Base-by-base conservation (phyloP, 2,888 invertebrate genomes). In the Parnassius glacialis region DNA sequence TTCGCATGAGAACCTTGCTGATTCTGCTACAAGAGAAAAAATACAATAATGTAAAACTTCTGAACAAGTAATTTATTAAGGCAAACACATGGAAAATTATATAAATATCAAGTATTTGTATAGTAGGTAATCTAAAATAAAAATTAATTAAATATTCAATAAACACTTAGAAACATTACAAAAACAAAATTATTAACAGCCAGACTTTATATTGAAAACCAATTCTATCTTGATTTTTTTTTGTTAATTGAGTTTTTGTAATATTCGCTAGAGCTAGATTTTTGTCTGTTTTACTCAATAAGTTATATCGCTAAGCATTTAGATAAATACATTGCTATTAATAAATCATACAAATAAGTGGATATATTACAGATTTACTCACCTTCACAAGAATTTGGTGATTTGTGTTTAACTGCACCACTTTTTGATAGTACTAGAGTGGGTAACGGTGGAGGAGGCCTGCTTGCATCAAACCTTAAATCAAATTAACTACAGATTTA, bases 391-490 rank as follows among this genome's bases (percentile, higher is more conserved):
- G 65, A 59, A 44, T 71, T 74, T 34, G 66, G 62, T 16, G 62
- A 25, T 59, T 70, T 12, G 51, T 82, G 71, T 69, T 84, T 85
- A 1, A 69, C n/a, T 5, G 65, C 59, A 48, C 68, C 69, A 68
- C 64, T 77, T 64, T 66, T 70, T 13, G 68, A 41, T 54, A 67
- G 67, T 42, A 66, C 52, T 34, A 64, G 70, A 53, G 64, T 54
- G 9, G 74, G 74, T 34, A 84, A 56, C 16, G 80, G 76, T 1
- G 88, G 88, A 2, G 89, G 89, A 10, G 88, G 89, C 56, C 71
- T 76, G 42, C 75, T 80, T 1, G 83, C 75, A 67, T 87, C 85
- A 72, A 83, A 85, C 57, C 87, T 87, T 59, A 44, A 64, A 64
- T 34, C 34, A 34, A 7, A 34, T 34, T 34, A 7, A 34, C 5